Evolutionary conservation across 2,888 invertebrate genomes (phyloP), one percentile per base, ranked within the genome.

Genomic region (Acronicta psi): DNA sequence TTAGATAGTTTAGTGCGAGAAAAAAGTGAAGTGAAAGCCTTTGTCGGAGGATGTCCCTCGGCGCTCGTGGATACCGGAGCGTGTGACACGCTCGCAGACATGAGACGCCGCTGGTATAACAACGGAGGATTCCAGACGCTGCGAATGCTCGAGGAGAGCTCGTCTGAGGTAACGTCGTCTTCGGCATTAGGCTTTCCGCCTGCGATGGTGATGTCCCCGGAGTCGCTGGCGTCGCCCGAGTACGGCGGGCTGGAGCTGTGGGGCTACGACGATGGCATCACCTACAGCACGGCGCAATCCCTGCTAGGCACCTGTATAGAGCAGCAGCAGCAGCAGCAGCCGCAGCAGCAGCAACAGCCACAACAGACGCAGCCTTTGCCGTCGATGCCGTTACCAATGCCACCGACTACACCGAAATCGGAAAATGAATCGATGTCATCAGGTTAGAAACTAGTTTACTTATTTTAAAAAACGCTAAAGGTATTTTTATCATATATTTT

Each of bases 241-340:
- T 97, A 97, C 87, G 96, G 96, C 64, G 97, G 97, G 80, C 95
- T 97, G 71, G 98, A 97, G 83, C 95, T 98, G 75, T 98, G 98
- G 98, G 97, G 97, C 80, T 95, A 95, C 82, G 96, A 95, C 75
- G 95, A 95, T 77, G 89, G 87, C 41, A 88, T 93, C 66, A 83
- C 91, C 17, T 94, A 94, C 79, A 85, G 88, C 77, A 87, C 92
- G 69, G 83, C 92, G 50, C 95, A 87, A 83, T 91, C 88, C 81
- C 89, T 92, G 75, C 87, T 92, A 59, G 86, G 84, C 82, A 91
- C 94, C 53, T 95, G 95, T 76, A 92, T 92, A 67, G 88, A 91
- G 83, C 93, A 94, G 70, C 95, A 94, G 85, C 94, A 94, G 85
- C 94, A 93, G 67, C 94, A 86, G 59, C 90, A 87, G 77, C 92